A percentile compares a stretch with the other conserved stretches of the same genome.
These are phyloP conservation scores for Merluccius polli DNA, from an alignment of 2,797 vertebrate genomes.

Conservation along the genomic window DNA sequence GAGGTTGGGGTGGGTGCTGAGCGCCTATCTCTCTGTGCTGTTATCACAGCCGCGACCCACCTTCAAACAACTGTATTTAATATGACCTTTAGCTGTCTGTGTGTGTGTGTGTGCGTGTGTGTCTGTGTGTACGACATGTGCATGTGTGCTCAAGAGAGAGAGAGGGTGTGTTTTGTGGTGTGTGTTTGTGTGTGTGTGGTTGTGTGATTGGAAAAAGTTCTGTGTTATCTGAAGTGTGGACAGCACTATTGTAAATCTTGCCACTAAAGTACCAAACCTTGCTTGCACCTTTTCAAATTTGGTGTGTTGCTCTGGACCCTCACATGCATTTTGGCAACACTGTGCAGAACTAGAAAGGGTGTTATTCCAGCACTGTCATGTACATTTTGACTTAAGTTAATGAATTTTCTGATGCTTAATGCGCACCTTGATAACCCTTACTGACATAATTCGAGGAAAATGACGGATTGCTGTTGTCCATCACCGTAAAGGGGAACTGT, in stretches of 20 bases:
- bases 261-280: not conserved
- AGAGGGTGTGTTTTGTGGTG: no score
- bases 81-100: conserved; percentile 64
- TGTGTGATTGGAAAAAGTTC: not conserved
- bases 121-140: conserved; percentile 13
- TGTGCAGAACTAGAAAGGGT: not conserved
- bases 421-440: not conserved
- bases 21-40: conserved; percentile 68
- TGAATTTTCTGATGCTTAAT: not conserved
- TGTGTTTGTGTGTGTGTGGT: not conserved
- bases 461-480: no score
- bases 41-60: conserved; percentile 73
- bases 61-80: conserved; percentile 72
- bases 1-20: not conserved
- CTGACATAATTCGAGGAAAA: not conserved
- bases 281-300: not conserved
- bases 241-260: no score
- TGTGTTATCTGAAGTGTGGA: not conserved
- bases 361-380: not conserved
- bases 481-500: no score
- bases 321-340: no score
- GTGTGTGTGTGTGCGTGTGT: conserved; percentile 20
- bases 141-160: no score
- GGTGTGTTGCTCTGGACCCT: not conserved
- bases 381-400: no score